Evolutionary conservation across 2,113 vertebrate genomes (phyloP).

Genomic region (Microcebus jonahi): DNA sequence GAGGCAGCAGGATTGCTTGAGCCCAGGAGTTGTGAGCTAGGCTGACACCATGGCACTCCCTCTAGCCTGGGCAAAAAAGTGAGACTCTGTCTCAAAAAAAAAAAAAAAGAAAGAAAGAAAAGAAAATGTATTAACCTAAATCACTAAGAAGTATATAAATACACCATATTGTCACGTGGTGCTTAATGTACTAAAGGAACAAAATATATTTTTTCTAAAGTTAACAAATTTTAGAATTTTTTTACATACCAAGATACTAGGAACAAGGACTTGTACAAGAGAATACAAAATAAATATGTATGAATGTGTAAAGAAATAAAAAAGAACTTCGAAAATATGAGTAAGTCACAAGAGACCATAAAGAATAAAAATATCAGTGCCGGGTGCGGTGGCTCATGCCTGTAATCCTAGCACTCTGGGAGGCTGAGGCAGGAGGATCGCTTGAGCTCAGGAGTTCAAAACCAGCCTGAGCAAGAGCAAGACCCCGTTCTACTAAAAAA

Average conservation of each 20-base stretch:
- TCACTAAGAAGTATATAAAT: not conserved
- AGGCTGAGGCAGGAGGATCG: too few species aligned
- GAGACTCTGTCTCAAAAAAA: too few species aligned
- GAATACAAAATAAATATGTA: not conserved
- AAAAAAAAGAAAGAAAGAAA: too few species aligned
- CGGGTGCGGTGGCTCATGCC: too few species aligned
- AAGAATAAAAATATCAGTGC: not conserved
- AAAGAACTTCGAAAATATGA: slow-evolving; percentile 27
- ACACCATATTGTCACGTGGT: not conserved
- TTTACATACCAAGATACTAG: not conserved
- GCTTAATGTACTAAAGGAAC: not conserved
- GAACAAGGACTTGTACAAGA: not conserved
- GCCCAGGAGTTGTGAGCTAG: too few species aligned
- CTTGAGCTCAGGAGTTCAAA: too few species aligned
- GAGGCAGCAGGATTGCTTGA: too few species aligned
- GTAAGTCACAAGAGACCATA: not conserved
- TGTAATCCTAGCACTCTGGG: too few species aligned
- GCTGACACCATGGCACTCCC: too few species aligned
- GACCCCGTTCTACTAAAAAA: too few species aligned
- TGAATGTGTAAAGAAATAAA: not conserved
- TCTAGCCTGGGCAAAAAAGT: too few species aligned
- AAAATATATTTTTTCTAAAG: slow-evolving; percentile 15
- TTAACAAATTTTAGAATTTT: slow-evolving; percentile 6
- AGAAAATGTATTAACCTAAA: not conserved
- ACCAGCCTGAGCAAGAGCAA: too few species aligned